Evolutionary conservation across 2,797 vertebrate species (phyloP), one percentile per base, ranked within the genome.

Genomic region (Cossypha heuglini): DNA sequence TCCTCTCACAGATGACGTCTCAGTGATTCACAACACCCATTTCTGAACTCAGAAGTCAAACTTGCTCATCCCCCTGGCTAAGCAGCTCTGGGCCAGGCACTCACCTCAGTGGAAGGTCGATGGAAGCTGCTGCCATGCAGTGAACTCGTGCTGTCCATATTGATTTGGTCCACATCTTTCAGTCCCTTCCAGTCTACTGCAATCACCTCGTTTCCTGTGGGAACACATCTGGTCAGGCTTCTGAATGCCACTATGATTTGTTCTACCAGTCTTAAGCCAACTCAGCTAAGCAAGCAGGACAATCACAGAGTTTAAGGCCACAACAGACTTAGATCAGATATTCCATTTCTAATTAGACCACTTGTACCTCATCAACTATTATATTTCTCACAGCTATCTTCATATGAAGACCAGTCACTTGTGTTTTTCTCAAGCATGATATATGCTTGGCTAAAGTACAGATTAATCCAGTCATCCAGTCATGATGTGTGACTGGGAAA

Each of bases 91-190:
- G 66, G 57, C 72, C 29, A 49, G 29, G 37, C 52, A 55, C 98
- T 97, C 93, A 98, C 98, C 97, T 98, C 98, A 1, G 97, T 98
- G 19, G 97, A 97, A 16, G 97, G 97, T 73, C 96, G 92, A 76
- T 98, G 98, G 93, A 98, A 97, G 94, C 97, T 98, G 97, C 98
- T 98, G 77, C 98, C 97, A 21, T 98, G 98, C 38, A 98, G 97
- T 1, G 98, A 98, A 87, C 97, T 98, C 91, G 97, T 97, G 96
- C 98, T 98, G 89, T 99, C 98, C 98, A 99, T 98, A 68, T 99
- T 98, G 98, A 99, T 99, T 97, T 99, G 99, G 97, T 99, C 99
- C 69, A 99, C 99, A 98, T 99, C 99, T 96, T 99, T 99, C 97
- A 99, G 98, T 91, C 98, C 99, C 94, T 99, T 99, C 98, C 99